These are phyloP conservation scores for Drosophila falleni DNA, from an alignment of 2,888 invertebrate genomes.

Conservation along the genomic window DNA sequence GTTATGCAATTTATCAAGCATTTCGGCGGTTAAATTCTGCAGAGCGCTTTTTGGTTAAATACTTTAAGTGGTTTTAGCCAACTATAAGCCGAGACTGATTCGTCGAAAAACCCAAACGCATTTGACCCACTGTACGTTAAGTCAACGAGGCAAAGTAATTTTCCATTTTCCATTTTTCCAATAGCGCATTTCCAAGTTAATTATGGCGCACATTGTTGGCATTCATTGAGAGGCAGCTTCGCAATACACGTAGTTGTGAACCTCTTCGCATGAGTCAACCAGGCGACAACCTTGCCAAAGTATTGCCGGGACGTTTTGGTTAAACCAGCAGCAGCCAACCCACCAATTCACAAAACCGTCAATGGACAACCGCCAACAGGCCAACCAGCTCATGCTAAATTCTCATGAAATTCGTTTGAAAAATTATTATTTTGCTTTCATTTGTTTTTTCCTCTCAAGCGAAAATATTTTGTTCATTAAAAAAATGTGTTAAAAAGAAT, in stretches of 20 bases:
- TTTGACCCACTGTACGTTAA: slow-evolving; percentile 67
- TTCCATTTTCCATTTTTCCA: slow-evolving; percentile 34
- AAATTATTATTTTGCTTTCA: slow-evolving; percentile 27
- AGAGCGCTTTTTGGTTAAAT: slow-evolving; percentile 59
- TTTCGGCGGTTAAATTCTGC: slow-evolving; percentile 20
- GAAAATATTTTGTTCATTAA: slow-evolving; percentile 37
- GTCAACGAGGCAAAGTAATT: slow-evolving; percentile 20
- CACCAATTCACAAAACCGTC: not conserved
- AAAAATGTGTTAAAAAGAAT: slow-evolving; percentile 22
- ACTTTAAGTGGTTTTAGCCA: slow-evolving; percentile 80
- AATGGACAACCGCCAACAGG: slow-evolving; percentile 5
- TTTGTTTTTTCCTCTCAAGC: slow-evolving; percentile 7
- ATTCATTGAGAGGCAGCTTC: slow-evolving; percentile 44
- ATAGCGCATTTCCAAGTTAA: slow-evolving; percentile 65
- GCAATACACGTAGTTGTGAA: not conserved
- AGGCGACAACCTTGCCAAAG: slow-evolving; percentile 50
- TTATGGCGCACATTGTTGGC: slow-evolving; percentile 70
- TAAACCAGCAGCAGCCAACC: not conserved
- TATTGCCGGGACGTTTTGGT: slow-evolving; percentile 33
- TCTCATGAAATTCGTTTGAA: slow-evolving; percentile 59
- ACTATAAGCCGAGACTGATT: slow-evolving; percentile 60
- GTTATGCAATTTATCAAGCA: slow-evolving; percentile 70
- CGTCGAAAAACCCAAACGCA: slow-evolving; percentile 47
- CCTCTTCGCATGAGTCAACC: slow-evolving; percentile 53
- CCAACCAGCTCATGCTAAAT: slow-evolving; percentile 49